Evolutionary conservation across 2,888 invertebrate genomes (phyloP).

Genomic region (Lamellibrachia columna): DNA sequence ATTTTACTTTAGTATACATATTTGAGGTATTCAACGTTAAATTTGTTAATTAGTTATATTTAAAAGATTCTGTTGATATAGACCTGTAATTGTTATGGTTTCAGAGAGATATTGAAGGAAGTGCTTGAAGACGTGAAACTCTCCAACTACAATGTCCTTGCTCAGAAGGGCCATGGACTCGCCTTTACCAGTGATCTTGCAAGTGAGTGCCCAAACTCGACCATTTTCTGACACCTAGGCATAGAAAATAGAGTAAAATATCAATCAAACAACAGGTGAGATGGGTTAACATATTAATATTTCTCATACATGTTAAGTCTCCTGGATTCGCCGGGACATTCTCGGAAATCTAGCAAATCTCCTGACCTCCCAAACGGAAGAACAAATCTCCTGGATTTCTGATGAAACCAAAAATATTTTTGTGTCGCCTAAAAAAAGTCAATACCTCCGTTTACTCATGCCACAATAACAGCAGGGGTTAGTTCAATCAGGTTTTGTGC

Average conservation of each 20-base stretch:
- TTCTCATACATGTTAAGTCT: no score
- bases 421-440: no score
- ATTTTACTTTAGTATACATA: not conserved
- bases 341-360: no score
- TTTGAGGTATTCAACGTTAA: not conserved
- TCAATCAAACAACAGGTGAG: not conserved
- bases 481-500: no score
- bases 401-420: no score
- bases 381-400: no score
- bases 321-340: no score
- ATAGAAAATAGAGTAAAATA: no score
- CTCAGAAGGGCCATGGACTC: constrained; percentile 79
- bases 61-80: not conserved
- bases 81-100: constrained; percentile 26
- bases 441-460: no score
- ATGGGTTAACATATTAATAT: not conserved
- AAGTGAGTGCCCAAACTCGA: constrained; percentile 47
- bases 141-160: constrained; percentile 77
- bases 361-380: no score
- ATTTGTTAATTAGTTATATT: not conserved
- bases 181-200: constrained; percentile 76
- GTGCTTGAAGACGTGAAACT: constrained; percentile 65
- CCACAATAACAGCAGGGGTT: no score
- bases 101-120: constrained; percentile 50
- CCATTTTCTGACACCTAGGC: not conserved